Evolutionary conservation across 1,140 invertebrate genomes (phyloP).

Genomic region (Penaeus vannamei): DNA sequence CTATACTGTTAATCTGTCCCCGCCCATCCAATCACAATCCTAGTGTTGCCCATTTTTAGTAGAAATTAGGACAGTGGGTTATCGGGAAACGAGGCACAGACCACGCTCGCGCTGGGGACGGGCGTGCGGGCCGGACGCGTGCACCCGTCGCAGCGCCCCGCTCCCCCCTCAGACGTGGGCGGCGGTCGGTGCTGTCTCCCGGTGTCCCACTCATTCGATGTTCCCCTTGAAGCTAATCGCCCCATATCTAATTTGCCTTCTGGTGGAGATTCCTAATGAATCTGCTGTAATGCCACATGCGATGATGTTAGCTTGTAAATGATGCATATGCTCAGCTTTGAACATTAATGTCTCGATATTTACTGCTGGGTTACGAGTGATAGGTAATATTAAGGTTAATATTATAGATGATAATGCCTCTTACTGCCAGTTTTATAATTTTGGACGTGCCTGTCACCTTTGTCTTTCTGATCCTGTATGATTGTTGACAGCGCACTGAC

Average conservation of each 20-base stretch:
- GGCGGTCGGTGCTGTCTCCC: not conserved
- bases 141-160: not conserved
- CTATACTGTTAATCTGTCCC: slow-evolving; percentile 38
- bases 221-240: slow-evolving; percentile 56
- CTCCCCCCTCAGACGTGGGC: not conserved
- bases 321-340: slow-evolving; percentile 48
- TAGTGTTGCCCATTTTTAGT: slow-evolving; percentile 43
- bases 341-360: not conserved
- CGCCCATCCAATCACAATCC: slow-evolving; percentile 41
- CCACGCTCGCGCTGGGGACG: no score
- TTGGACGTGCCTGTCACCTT: slow-evolving; percentile 49
- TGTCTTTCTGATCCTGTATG: not conserved
- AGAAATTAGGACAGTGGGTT: slow-evolving; percentile 24
- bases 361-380: slow-evolving; percentile 57
- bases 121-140: no score
- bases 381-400: slow-evolving; percentile 61
- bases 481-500: slow-evolving; percentile 38
- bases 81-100: no score
- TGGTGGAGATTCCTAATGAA: slow-evolving; percentile 47
- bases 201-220: slow-evolving; percentile 41
- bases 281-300: slow-evolving; percentile 48
- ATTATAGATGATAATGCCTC: slow-evolving; percentile 49
- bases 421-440: slow-evolving; percentile 65
- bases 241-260: slow-evolving; percentile 61
- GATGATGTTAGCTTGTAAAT: slow-evolving; percentile 62